Evolutionary conservation across 2,797 vertebrate species (phyloP), one percentile per base, ranked within the genome.

Genomic region (Chiloscyllium punctatum): DNA sequence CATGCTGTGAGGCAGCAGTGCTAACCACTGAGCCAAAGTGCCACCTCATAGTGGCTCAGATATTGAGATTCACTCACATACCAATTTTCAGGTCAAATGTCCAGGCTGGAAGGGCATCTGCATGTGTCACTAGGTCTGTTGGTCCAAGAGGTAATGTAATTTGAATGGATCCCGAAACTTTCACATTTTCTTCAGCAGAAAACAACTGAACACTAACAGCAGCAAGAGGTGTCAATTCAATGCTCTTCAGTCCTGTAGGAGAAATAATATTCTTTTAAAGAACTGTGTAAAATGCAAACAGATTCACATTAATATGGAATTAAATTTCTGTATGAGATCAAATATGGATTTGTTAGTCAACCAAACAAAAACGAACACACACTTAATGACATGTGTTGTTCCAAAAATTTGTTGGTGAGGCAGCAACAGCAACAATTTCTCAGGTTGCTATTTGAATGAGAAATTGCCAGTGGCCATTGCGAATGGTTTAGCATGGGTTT

Each of bases 91-190:
- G 98, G 96, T 99, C 98, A 1, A 99, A 98, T 27, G 98, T 98
- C 99, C 98, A 99, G 0, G 98, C 98, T 15, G 98, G 98, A 94
- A 99, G 96, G 9, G 97, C 97, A n/a, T 97, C 97, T 42, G 98
- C 98, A 6, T 96, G 90, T 96, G 96, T 97, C 18, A 98, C 91
- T 57, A 97, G 95, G 91, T 96, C 97, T 96, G 96, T 96, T 96
- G 97, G 97, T 33, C 97, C 96, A 94, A 99, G 95, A 13, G 98
- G 98, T 95, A 99, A 97, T 4, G 97, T 98, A 94, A 99, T 96
- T 96, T 98, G 97, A 94, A 99, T 92, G 72, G 98, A 97, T 30
- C 98, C 98, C 0, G 96, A 97, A 86, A 99, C 96, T 8, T 97
- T 97, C 95, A 99, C 48, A 96, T 98, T 98, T 21, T 96, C 96